Percentiles rank a stretch among this genome's conserved stretches.
phyloP scores from a whole-genome alignment of 1,140 invertebrate genomes.

The Bombus affinis region DNA sequence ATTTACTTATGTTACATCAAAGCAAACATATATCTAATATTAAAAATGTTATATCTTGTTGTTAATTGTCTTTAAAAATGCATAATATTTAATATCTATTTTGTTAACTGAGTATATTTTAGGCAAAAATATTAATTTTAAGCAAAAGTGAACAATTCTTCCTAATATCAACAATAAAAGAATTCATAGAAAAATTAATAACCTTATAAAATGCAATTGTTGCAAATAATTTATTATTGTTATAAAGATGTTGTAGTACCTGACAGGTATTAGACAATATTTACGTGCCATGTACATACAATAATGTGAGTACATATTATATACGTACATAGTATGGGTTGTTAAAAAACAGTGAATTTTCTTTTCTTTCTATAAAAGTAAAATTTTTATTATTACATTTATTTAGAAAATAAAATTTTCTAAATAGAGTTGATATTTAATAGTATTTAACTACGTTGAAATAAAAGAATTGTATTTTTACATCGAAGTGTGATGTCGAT shows the following conservation, averaged over 20 bases:
- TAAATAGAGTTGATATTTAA: background rate
- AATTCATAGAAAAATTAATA: background rate
- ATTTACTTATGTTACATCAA: slow-evolving; percentile 1
- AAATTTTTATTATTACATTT: slow-evolving; percentile 30
- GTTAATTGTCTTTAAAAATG: background rate
- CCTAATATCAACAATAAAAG: background rate
- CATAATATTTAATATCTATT: slow-evolving; percentile 2
- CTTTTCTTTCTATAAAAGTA: background rate
- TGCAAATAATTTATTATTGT: slow-evolving; percentile 33
- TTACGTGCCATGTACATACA: slow-evolving; percentile 7
- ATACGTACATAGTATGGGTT: slow-evolving; percentile 2
- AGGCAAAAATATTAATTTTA: slow-evolving; percentile 5
- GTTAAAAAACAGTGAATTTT: background rate
- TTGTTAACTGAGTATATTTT: slow-evolving; percentile 8
- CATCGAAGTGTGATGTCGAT: slow-evolving; percentile 23
- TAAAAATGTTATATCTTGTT: background rate
- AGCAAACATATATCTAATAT: background rate
- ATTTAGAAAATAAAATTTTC: slow-evolving; percentile 8
- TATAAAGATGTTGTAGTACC: background rate
- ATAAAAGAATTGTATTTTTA: slow-evolving; percentile 29
- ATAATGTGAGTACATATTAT: no score
- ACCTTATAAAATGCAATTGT: background rate
- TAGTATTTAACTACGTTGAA: background rate
- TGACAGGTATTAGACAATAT: slow-evolving; percentile 44
- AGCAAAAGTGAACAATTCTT: background rate